Conservation (phyloP, 1,140 invertebrate genomes). For the Aphelenchoides fujianensis region DNA sequence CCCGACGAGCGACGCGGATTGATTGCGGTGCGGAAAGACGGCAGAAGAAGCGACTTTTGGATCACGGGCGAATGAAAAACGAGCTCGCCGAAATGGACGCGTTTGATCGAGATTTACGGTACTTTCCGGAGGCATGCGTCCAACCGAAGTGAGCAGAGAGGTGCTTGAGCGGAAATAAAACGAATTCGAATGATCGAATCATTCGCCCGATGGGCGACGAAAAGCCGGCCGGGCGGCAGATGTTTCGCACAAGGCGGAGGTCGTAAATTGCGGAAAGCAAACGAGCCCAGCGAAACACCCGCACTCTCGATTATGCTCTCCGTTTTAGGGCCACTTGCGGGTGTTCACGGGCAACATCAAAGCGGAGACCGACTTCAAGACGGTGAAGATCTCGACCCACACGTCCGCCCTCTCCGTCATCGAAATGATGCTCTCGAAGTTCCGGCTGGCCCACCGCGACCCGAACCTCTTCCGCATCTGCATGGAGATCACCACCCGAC, state of each 20-base stretch:
- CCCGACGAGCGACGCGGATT: too few species aligned
- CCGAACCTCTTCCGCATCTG: constrained; percentile 46
- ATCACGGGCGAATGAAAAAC: too few species aligned
- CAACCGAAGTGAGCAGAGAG: background rate
- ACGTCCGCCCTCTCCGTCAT: constrained; percentile 35
- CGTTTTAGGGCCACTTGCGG: constrained; percentile 38
- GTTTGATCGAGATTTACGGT: background rate
- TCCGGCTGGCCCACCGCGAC: constrained; percentile 39
- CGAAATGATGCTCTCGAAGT: constrained; percentile 40
- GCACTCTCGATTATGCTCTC: too few species aligned
- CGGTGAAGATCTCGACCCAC: constrained; percentile 30
- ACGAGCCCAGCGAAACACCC: background rate
- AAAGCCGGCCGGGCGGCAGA: background rate
- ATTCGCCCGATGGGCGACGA: too few species aligned
- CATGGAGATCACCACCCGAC: constrained; percentile 45
- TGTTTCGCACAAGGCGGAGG: background rate
- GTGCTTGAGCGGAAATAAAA: too few species aligned
- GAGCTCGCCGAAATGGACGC: too few species aligned
- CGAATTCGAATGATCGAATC: background rate
- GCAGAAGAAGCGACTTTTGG: too few species aligned
- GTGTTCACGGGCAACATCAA: constrained; percentile 47
- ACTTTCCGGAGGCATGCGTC: background rate
- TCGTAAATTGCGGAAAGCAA: background rate
- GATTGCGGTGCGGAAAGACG: too few species aligned
- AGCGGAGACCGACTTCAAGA: constrained; percentile 53